Evolutionary conservation across 2,113 vertebrate genomes (phyloP), one percentile per base, ranked within the genome.

Genomic region (Cinclus mexicanus): DNA sequence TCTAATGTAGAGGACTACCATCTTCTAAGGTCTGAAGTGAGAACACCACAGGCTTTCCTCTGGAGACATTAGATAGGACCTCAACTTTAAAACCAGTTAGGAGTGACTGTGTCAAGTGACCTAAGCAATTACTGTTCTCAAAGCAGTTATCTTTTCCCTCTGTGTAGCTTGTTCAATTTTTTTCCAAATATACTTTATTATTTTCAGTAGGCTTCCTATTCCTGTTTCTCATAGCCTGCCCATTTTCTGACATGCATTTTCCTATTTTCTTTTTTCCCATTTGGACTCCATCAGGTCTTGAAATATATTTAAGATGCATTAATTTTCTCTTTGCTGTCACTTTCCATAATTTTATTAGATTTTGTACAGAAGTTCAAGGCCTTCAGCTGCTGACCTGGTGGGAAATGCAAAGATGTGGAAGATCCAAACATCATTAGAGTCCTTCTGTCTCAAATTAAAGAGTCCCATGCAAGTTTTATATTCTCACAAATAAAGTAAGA

Each of bases 331-430:
- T 87, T 23, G 39, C 52, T 94, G 55, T 96, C 15, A 88, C 96
- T 95, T 96, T 90, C 63, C 37, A 81, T 93, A 81, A 78, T 97
- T 98, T 95, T 93, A 85, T 93, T 94, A 94, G 56, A 46, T 82
- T 95, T 97, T 94, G 11, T 75, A 80, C 26, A 87, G 85, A 97
- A 96, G 79, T 84, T 17, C 59, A 94, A 90, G 81, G 65, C 57
- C 46, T 96, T 96, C 93, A 90, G 76, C 90, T 95, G 90, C 88
- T 96, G 87, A 92, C 55, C 71, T 93, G 71, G 76, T 28, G n/a
- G 70, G 81, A 97, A 97, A 94, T 55, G 61, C 77, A 85, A 92
- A 89, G 53, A 96, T 93, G 20, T 86, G 78, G 72, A 92, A 91
- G 82, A 95, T 81, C 61, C 74, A 94, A 94, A 61, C 33, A 94